Conservation (phyloP, 2,888 invertebrate genomes). For the Nomada goodeniana region DNA sequence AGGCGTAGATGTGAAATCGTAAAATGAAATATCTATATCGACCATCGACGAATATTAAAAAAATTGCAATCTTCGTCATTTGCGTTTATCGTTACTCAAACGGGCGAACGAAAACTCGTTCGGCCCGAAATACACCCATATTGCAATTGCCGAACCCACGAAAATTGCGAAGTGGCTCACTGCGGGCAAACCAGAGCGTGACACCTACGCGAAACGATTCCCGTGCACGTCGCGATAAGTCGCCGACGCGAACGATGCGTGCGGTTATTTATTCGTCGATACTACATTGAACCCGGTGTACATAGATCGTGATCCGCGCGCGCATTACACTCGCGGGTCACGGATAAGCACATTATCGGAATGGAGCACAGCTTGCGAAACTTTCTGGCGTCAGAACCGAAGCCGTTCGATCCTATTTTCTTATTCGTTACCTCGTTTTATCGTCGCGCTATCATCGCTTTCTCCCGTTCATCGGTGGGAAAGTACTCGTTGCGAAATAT, state of each 20-base stretch:
- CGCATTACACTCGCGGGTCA: slow-evolving; percentile 41
- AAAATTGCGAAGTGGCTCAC: slow-evolving; percentile 8
- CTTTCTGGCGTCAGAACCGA: background rate
- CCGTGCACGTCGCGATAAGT: slow-evolving; percentile 5
- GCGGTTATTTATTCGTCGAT: slow-evolving; percentile 28
- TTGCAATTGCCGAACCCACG: background rate
- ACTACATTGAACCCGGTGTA: slow-evolving; percentile 39
- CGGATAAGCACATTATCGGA: slow-evolving; percentile 2
- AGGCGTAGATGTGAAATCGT: too few relatives aligned
- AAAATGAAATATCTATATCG: background rate
- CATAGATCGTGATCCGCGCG: slow-evolving; percentile 35
- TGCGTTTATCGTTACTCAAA: background rate
- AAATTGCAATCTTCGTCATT: background rate
- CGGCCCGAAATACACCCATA: background rate
- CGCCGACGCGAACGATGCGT: slow-evolving; percentile 18
- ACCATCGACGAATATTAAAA: background rate
- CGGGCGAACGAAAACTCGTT: background rate
- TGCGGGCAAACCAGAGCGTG: slow-evolving; percentile 45
- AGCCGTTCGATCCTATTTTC: slow-evolving; percentile 20
- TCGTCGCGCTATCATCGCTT: slow-evolving; percentile 56
- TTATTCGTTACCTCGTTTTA: background rate
- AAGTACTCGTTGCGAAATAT: slow-evolving; percentile 57
- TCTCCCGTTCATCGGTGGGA: slow-evolving; percentile 60
- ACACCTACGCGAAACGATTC: slow-evolving; percentile 24
- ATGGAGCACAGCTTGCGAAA: slow-evolving; percentile 26